Evolutionary conservation across 2,113 vertebrate genomes (phyloP).

Genomic region (Montifringilla adamsi): DNA sequence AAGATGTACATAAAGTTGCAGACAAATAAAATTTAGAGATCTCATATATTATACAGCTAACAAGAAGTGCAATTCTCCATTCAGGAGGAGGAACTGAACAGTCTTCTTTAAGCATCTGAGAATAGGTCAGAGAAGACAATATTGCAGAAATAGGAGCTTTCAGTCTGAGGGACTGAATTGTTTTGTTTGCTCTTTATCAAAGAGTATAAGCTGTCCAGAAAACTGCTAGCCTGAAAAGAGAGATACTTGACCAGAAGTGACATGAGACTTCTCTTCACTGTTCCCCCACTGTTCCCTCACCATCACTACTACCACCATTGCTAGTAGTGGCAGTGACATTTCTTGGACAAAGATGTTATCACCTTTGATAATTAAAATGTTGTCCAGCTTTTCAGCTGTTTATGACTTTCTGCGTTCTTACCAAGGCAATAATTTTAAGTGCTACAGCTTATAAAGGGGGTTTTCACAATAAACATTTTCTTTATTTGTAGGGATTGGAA

Average conservation of each 20-base stretch:
- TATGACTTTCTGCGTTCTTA: not conserved
- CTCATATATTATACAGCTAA: not conserved
- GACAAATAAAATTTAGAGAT: constrained; percentile 3
- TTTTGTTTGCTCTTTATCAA: not conserved
- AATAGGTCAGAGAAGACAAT: not conserved
- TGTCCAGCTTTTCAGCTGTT: not conserved
- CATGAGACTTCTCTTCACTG: not conserved
- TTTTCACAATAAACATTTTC: not conserved
- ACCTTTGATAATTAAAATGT: not conserved
- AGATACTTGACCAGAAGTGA: not conserved
- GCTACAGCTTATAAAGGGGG: not conserved
- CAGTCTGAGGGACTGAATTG: not conserved
- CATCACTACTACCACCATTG: not conserved
- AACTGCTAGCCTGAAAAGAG: not conserved
- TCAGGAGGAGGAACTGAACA: not conserved
- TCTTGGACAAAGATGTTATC: not conserved
- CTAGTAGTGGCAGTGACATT: not conserved
- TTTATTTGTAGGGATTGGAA: not conserved
- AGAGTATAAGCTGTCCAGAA: not conserved
- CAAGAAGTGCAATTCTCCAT: not conserved
- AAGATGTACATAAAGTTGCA: constrained; percentile 5
- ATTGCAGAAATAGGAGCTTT: not conserved
- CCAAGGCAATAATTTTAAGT: not conserved
- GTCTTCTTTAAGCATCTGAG: not conserved
- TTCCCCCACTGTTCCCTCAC: not conserved